A percentile compares a stretch with the other conserved stretches of the same genome.
These are phyloP conservation scores for Trachops cirrhosus DNA, from an alignment of 2,797 vertebrate species.

Conservation along the genomic window DNA sequence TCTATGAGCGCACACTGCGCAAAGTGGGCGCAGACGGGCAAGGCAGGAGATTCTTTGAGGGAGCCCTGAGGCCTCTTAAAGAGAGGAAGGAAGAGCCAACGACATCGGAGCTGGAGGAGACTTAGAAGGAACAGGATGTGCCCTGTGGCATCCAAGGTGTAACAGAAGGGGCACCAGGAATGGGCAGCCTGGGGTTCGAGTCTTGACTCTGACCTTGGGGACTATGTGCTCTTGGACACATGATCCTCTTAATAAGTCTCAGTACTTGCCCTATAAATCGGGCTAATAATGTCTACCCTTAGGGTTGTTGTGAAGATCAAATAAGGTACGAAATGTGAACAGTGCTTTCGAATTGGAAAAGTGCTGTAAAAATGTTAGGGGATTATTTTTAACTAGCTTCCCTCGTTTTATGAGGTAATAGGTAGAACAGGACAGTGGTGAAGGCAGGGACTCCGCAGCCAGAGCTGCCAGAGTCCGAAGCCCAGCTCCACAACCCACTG, in stretches of 20 bases:
- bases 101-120: background rate
- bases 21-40: background rate
- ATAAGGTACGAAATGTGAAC: background rate
- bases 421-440: background rate
- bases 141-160: background rate
- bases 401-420: constrained; percentile 49
- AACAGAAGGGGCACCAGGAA: background rate
- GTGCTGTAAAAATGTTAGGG: constrained; percentile 37
- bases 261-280: constrained; percentile 60
- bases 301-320: constrained; percentile 52
- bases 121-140: background rate
- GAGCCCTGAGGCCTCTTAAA: background rate
- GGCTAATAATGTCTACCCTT: constrained; percentile 41
- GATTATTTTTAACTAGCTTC: constrained; percentile 54
- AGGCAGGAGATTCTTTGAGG: background rate
- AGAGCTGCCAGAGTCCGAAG: background rate
- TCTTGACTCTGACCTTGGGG: background rate
- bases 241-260: constrained; percentile 55
- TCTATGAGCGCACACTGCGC: background rate
- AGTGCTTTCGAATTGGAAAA: constrained; percentile 27
- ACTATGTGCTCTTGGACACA: constrained; percentile 13
- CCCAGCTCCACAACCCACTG: background rate
- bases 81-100: background rate
- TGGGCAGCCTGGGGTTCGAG: background rate
- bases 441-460: background rate